phyloP scores from a whole-genome alignment of 2,113 vertebrate species.

The Periophthalmus modestus region DNA sequence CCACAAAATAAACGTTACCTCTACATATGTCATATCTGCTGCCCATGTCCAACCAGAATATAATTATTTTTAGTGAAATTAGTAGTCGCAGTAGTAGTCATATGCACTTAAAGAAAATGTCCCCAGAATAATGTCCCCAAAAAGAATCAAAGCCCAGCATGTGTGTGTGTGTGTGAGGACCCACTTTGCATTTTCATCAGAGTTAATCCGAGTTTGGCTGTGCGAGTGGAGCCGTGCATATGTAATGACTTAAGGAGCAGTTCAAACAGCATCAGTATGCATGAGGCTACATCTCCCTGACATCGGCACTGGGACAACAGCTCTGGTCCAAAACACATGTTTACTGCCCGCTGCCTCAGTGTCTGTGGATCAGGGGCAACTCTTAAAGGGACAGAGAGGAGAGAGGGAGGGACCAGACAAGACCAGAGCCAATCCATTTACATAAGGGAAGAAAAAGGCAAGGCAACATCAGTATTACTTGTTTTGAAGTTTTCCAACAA shows the following conservation, averaged over 20 bases:
- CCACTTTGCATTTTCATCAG: conserved; percentile 70
- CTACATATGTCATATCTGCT: too few species aligned
- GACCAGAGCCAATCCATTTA: background rate
- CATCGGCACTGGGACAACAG: conserved; percentile 46
- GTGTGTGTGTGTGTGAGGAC: background rate
- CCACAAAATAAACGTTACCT: too few species aligned
- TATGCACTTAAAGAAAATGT: too few species aligned
- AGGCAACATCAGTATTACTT: too few species aligned
- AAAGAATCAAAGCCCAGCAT: too few species aligned
- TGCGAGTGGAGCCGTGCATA: conserved; percentile 67
- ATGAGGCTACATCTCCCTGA: conserved; percentile 65
- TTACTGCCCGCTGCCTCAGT: conserved; percentile 23
- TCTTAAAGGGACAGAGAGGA: background rate
- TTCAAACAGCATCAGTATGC: conserved; percentile 77
- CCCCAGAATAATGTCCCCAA: too few species aligned
- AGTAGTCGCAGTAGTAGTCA: too few species aligned
- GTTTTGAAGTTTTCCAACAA: too few species aligned
- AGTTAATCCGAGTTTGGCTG: conserved; percentile 64
- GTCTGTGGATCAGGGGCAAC: background rate
- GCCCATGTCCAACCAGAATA: too few species aligned
- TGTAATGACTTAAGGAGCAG: conserved; percentile 75
- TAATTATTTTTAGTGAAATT: too few species aligned
- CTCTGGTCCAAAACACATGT: conserved; percentile 43
- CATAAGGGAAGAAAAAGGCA: too few species aligned
- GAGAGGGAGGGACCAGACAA: background rate